Base-by-base conservation (phyloP, 92 coral and sea anemone genomes). In the Virgularia gustaviana region DNA sequence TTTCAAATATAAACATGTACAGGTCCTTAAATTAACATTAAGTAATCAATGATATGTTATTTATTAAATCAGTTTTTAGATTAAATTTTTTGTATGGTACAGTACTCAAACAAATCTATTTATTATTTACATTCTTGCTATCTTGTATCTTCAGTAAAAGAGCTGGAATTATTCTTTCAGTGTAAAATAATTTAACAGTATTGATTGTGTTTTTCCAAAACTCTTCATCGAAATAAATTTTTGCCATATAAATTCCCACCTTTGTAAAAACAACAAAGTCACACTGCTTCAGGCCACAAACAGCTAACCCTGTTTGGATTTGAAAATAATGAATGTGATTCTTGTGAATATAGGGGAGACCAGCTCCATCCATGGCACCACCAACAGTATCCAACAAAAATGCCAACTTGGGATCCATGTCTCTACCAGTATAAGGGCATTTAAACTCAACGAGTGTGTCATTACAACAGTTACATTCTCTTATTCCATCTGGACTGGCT, bases 251-350 rank as follows among this genome's bases (percentile, higher is more conserved):
- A 30, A 72, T 63, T 42, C 81, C 78, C 61, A 56, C 49, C 36
- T 47, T 29, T 19, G 86, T 85, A 44, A 41, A 85, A 24, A 73
- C 78, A 41, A 80, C 85, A 84, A 79, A 83, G 23, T 73, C 88
- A 73, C 85, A 61, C 29, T 57, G 51, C 5, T 80, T 60, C 18
- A 75, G 57, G 38, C 86, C 81, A 79, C 66, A 77, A 24, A 81
- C 86, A 27, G 86, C 77, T 86, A 85, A 77, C 64, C 64, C 64
- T 62, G 81, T 81, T 61, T 85, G 83, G 25, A 81, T 75, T 60
- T 85, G 89, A 45, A 81, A 76, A 58, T 85, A 80, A 66, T 80
- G 71, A 11, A 37, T 23, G 36, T 79, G 85, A 59, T 61, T 74
- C 20, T 65, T 23, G 54, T 55, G 57, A 49, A 84, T 35, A 25